Percentiles rank a stretch among this genome's conserved stretches.
Conservation (phyloP, 2,797 vertebrate genomes). For the Pyrocephalus nanus region DNA sequence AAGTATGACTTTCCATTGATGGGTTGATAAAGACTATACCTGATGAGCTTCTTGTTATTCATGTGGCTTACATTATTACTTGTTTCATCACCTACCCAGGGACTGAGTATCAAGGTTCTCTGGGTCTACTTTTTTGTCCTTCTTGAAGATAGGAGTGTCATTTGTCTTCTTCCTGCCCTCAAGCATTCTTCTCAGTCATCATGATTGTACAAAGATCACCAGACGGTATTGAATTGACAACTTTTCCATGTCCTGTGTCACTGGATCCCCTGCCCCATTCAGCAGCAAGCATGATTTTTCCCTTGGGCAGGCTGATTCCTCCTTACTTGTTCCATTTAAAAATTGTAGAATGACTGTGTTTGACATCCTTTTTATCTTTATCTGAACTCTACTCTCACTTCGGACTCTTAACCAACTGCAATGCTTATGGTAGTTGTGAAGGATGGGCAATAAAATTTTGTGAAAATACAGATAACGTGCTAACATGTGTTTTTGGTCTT, state of each 20-base stretch:
- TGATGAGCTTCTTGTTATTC: not conserved
- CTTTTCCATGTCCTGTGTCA: not conserved
- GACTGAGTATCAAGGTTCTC: not conserved
- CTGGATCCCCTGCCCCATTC: not conserved
- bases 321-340: not conserved
- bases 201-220: not conserved
- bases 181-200: not conserved
- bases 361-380: not conserved
- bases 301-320: not conserved
- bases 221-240: not conserved
- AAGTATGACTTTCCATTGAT: not conserved
- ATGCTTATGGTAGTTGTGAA: not conserved
- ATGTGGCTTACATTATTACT: not conserved
- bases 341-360: not conserved
- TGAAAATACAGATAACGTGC: not conserved
- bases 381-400: not conserved
- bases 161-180: not conserved
- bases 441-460: not conserved
- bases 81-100: not conserved
- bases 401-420: not conserved
- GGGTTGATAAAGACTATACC: not conserved
- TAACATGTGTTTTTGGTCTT: not conserved
- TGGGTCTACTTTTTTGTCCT: not conserved
- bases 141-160: not conserved
- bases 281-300: not conserved